Percentiles rank a stretch among this genome's conserved stretches.
phyloP scores from a whole-genome alignment of 2,113 vertebrate genomes.

The Charadrius vociferus region DNA sequence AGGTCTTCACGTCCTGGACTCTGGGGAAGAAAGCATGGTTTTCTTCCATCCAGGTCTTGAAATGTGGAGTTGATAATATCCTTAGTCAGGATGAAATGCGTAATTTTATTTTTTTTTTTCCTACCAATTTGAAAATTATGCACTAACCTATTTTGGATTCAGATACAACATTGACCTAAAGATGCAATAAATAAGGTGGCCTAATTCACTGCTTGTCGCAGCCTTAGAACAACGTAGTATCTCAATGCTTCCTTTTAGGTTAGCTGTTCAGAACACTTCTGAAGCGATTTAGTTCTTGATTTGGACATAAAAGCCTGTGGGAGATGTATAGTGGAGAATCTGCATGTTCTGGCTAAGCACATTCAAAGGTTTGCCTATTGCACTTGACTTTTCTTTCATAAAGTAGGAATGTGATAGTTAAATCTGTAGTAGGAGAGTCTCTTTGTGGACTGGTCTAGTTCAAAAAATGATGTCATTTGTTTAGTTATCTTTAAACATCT shows the following conservation, averaged over 20 bases:
- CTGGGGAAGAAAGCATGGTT: background rate
- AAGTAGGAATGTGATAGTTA: background rate
- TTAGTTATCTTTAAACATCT: background rate
- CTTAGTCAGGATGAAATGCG: background rate
- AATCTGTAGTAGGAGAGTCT: background rate
- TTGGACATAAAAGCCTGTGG: background rate
- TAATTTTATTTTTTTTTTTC: background rate
- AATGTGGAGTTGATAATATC: background rate
- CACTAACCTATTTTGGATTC: background rate
- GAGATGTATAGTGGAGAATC: background rate
- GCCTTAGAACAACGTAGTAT: background rate
- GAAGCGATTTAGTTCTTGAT: background rate
- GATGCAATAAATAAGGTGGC: background rate
- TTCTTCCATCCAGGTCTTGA: background rate
- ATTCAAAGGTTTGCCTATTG: background rate
- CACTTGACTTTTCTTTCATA: background rate
- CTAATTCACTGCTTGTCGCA: background rate
- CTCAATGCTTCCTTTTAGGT: background rate
- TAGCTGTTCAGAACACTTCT: background rate
- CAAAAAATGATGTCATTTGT: background rate
- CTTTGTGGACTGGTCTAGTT: background rate
- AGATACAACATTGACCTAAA: background rate
- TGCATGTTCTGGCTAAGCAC: background rate
- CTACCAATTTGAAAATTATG: background rate
- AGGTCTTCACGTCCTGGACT: background rate